Percentiles rank a stretch among this genome's conserved stretches.
Conservation (phyloP, 2,888 invertebrate species). For the Sarcophaga variegata region DNA sequence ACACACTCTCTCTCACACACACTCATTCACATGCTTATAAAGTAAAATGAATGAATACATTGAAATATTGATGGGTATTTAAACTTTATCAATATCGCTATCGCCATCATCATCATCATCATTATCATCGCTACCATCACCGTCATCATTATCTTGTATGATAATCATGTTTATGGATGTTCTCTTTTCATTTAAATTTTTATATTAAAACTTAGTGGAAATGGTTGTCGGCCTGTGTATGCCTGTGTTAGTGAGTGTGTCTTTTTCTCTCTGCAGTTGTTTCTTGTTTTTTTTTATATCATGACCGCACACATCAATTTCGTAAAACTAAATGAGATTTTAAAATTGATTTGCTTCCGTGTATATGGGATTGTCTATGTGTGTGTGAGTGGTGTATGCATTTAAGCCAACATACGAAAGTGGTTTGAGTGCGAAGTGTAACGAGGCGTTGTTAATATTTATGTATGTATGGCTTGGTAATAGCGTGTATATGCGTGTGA, state of each 20-base stretch:
- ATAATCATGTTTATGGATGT: constrained; percentile 24
- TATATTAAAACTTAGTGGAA: constrained; percentile 46
- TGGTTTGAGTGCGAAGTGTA: not conserved
- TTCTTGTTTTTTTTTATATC: constrained; percentile 17
- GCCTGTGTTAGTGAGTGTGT: not conserved
- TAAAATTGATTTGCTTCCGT: constrained; percentile 77
- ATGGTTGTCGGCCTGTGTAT: not conserved
- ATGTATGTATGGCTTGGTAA: constrained; percentile 1
- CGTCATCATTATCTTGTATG: constrained; percentile 34
- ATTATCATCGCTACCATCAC: not conserved
- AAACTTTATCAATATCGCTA: constrained; percentile 19
- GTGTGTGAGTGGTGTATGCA: constrained; percentile 27
- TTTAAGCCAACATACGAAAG: constrained; percentile 4
- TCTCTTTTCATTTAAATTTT: constrained; percentile 27
- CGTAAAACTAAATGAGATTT: constrained; percentile 78
- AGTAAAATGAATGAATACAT: constrained; percentile 11
- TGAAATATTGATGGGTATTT: constrained; percentile 66
- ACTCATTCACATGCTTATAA: constrained; percentile 36
- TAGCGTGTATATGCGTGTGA: not conserved
- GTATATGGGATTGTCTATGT: constrained; percentile 55
- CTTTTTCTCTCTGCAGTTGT: not conserved
- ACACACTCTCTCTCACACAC: constrained; percentile 58
- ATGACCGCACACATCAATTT: constrained; percentile 69
- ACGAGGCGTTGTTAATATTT: not conserved
- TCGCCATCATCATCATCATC: not conserved